Evolutionary conservation across 92 coral and sea anemone species (phyloP), one percentile per base, ranked within the genome.

Genomic region (Umimayanthus kanabou): DNA sequence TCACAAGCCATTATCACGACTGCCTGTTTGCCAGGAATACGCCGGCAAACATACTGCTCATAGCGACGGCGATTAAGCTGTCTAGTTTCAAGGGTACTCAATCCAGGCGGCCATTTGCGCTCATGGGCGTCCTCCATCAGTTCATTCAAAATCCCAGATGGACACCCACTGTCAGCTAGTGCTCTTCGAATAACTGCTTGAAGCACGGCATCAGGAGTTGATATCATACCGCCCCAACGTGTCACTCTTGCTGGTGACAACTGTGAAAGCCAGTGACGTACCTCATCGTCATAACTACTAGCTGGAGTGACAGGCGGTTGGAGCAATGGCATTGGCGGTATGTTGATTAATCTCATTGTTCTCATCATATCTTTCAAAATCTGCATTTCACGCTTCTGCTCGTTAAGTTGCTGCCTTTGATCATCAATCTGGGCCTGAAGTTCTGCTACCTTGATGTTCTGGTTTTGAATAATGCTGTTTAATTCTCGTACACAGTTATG

Each of bases 121-220:
- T 96, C 98, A 72, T 96, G 98, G 14, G 98, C 98, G 90, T 96
- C 95, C 81, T 96, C 98, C 98, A 96, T 96, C 7, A 96, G 94
- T 85, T 96, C 98, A 88, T 89, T 94, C 50, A 96, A 89, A 37
- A 96, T 88, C 58, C 90, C 65, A 23, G 98, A 90, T 10, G 98
- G 96, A 73, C 98, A 96, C 4, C 98, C 96, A 89, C 97, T 94
- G 55, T 96, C 98, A 3, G 98, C 92, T 7, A 96, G 76, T 16
- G 96, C 92, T 87, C 97, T 84, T 80, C 98, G 91, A 80, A 96
- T 95, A 13, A 95, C 96, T 2, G 98, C 98, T 64, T 96, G 98
- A 0, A 96, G 90, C 7, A 94, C 94, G 0, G 98, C 97, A 81
- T 96, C 98, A 2, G 98, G 98, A 13, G 98, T 96, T 47, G 98